Conservation (phyloP, 2,797 vertebrate species). For the Sebastes ruberrimus region DNA sequence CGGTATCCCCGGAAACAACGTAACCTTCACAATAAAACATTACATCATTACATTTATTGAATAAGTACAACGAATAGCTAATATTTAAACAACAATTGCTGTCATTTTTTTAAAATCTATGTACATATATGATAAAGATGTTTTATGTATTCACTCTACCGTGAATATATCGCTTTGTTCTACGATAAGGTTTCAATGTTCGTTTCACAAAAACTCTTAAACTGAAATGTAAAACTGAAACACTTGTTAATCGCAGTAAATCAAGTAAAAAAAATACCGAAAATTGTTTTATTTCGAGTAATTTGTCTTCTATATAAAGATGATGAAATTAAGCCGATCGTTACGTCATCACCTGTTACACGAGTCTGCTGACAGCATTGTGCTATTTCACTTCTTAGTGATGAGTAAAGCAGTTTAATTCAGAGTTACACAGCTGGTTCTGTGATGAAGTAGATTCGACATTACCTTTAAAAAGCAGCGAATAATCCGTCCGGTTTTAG, state of each 20-base stretch:
- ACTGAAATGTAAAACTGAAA: not conserved
- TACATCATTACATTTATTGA: not conserved
- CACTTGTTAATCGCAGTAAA: not conserved
- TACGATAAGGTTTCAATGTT: not conserved
- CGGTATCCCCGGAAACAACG: not conserved
- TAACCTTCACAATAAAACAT: slow-evolving; percentile 12
- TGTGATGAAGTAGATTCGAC: rapidly evolving
- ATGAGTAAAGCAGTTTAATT: not conserved
- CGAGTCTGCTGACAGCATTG: not conserved
- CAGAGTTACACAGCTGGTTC: no score
- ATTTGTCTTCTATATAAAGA: rapidly evolving
- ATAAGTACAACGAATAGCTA: rapidly evolving
- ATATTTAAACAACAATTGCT: not conserved
- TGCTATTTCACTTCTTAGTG: no score
- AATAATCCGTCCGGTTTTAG: not conserved
- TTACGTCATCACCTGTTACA: slow-evolving; percentile 1
- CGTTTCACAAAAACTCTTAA: not conserved
- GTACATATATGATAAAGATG: not conserved
- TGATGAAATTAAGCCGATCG: slow-evolving; percentile 32
- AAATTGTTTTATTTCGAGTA: rapidly evolving
- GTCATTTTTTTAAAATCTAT: not conserved
- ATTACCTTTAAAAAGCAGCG: slow-evolving; percentile 46
- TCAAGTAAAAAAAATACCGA: rapidly evolving
- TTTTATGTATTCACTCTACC: not conserved
- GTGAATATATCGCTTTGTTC: not conserved